Evolutionary conservation across 2,888 invertebrate species (phyloP).

Genomic region (Watsonalla cultraria): DNA sequence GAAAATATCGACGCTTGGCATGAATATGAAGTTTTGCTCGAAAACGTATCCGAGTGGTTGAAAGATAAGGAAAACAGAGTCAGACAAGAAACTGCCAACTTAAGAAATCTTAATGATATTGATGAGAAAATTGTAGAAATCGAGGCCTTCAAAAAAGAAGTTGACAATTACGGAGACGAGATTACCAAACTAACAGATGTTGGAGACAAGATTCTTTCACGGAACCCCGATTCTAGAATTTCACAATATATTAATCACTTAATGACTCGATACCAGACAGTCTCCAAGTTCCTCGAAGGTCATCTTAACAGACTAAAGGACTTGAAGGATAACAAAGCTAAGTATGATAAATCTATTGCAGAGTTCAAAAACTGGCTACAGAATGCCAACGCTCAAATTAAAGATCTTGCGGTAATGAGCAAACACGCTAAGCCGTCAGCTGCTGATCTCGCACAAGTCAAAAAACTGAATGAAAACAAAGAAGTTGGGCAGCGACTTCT

Average conservation of each 20-base stretch:
- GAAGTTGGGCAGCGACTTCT: constrained; percentile 88
- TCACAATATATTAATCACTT: constrained; percentile 89
- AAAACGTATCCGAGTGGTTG: constrained; percentile 86
- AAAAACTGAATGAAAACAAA: constrained; percentile 84
- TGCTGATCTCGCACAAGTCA: constrained; percentile 86
- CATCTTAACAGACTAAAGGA: constrained; percentile 86
- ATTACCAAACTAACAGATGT: constrained; percentile 83
- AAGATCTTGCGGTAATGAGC: constrained; percentile 84
- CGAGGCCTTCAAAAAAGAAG: constrained; percentile 79
- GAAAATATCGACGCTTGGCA: constrained; percentile 88
- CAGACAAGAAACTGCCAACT: constrained; percentile 84
- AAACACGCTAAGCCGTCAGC: constrained; percentile 87
- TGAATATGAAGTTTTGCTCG: constrained; percentile 87
- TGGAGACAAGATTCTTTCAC: constrained; percentile 84
- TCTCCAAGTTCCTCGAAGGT: constrained; percentile 83
- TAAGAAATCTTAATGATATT: constrained; percentile 83
- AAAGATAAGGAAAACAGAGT: constrained; percentile 88
- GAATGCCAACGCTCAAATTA: constrained; percentile 86
- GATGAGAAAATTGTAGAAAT: constrained; percentile 84
- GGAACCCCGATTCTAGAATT: constrained; percentile 90
- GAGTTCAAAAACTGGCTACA: constrained; percentile 89
- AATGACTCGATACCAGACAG: constrained; percentile 85
- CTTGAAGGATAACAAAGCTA: constrained; percentile 83
- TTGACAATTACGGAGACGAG: constrained; percentile 81
- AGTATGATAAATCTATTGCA: constrained; percentile 81